Evolutionary conservation across 35 echinoderm and acorn worm species (phyloP), one percentile per base, ranked within the genome.

Genomic region (Lytechinus variegatus): DNA sequence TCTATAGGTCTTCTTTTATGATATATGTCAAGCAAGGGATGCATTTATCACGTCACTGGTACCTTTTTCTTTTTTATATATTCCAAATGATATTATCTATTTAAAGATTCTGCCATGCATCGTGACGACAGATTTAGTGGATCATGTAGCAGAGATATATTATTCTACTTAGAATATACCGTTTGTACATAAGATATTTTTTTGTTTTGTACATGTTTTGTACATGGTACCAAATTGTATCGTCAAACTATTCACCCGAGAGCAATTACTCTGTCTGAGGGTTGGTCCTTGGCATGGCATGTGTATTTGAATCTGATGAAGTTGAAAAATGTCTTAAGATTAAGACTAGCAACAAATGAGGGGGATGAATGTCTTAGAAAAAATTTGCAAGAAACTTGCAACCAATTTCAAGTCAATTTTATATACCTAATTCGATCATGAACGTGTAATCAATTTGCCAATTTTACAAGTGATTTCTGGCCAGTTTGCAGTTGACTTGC

Each of bases 151-250:
- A 79, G 66, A 79, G 66, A 79, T 79, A 79, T 79, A 79, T 79
- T n/a, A 79, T 79, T 79, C 66, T 79, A 79, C 66, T n/a, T 79
- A 79, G 66, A 79, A 79, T 79, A 24, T 79, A 79, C 66, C 66
- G n/a, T 24, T 79, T 79, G 66, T 79, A 79, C 14, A 79, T 79
- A 79, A 79, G 66, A 79, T 79, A 79, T 79, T 79, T 79, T 71
- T 79, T 79, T 79, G 66, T 79, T 79, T 79, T 79, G 66, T 79
- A 79, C 66, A 79, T 79, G 66, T 79, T 79, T 79, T 79, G 66
- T 79, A 79, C 66, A 79, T 79, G 66, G 66, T 79, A 79, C 66
- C 66, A 16, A 79, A 79, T 79, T 79, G 66, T 79, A 79, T 79
- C 19, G 61, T 71, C 24, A 13, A 79, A 79, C 66, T 79, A 79